Conservation (phyloP, 1,140 invertebrate species). For the Sipha flava region DNA sequence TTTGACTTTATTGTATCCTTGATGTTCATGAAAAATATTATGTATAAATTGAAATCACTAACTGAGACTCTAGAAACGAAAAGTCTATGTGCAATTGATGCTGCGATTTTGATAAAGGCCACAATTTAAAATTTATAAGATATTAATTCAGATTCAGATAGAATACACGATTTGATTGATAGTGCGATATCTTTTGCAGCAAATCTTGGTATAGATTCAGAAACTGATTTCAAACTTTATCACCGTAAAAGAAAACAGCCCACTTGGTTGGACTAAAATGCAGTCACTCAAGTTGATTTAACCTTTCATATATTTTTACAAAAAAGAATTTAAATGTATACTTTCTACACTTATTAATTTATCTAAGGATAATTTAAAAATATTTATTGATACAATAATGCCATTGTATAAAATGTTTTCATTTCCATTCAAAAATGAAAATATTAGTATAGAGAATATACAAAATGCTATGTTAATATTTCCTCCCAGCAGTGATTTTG, state of each 20-base stretch:
- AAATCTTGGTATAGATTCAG: conserved; percentile 5
- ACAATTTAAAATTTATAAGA: not conserved
- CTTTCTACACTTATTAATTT: not conserved
- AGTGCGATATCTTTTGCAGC: not conserved
- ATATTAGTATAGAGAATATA: not conserved
- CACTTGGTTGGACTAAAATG: not conserved
- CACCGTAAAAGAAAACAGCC: not conserved
- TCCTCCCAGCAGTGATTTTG: not conserved
- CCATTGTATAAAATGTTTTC: not conserved
- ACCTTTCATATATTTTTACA: not conserved
- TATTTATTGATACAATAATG: conserved; percentile 7
- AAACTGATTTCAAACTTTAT: not conserved
- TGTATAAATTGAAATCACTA: not conserved
- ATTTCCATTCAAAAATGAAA: not conserved
- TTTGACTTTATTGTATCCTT: too few relatives aligned
- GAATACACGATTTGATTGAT: not conserved
- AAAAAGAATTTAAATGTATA: not conserved
- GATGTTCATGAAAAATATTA: not conserved
- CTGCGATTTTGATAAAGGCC: not conserved
- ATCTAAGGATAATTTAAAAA: not conserved
- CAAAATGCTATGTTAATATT: not conserved
- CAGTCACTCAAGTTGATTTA: not conserved
- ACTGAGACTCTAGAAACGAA: not conserved
- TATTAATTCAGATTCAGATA: not conserved
- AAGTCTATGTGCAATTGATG: not conserved